Percentiles rank a stretch among this genome's conserved stretches.
phyloP scores from a whole-genome alignment of 2,113 vertebrate genomes.

The Laticauda laticaudata region DNA sequence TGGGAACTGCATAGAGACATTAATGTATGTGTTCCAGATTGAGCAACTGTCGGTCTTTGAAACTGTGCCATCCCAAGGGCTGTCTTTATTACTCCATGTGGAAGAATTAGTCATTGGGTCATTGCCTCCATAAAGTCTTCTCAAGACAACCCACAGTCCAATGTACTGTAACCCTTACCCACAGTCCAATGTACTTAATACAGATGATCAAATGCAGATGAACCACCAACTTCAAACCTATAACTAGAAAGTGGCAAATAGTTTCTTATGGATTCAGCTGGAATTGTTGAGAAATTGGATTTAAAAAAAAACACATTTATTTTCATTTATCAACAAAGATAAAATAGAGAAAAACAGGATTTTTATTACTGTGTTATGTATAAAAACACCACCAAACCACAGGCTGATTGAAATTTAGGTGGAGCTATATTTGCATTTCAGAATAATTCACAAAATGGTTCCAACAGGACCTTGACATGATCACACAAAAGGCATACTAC shows the following conservation, averaged over 20 bases:
- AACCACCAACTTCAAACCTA: not conserved
- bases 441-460: not conserved
- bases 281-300: not conserved
- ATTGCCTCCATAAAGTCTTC: not conserved
- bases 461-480: not conserved
- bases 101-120: not conserved
- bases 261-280: not conserved
- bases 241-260: not conserved
- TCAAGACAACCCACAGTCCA: not conserved
- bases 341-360: not conserved
- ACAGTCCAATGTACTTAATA: not conserved
- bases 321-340: not conserved
- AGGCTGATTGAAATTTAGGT: not conserved
- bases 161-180: not conserved
- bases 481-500: not conserved
- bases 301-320: not conserved
- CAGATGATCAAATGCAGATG: not conserved
- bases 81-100: not conserved
- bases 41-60: not conserved
- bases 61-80: not conserved
- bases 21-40: not conserved
- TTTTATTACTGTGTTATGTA: not conserved
- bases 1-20: not conserved
- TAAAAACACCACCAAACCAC: not conserved
- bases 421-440: not conserved